Conservation (phyloP, 2,113 vertebrate species). For the Phalacrocorax aristotelis region DNA sequence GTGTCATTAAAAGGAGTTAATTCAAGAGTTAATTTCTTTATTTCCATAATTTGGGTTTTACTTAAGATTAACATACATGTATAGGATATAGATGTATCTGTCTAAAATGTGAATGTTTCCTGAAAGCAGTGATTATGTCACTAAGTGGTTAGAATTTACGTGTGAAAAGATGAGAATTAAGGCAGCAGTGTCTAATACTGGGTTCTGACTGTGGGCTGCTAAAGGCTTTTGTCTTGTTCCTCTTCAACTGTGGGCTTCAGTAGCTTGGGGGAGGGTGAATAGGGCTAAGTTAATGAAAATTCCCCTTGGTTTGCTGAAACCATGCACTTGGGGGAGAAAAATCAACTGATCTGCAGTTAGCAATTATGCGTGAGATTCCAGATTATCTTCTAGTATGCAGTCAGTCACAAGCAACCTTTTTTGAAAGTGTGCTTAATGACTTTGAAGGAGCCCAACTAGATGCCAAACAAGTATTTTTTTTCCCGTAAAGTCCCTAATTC, state of each 20-base stretch:
- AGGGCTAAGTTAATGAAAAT: neutral
- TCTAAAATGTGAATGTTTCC: neutral
- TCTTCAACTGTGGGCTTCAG: neutral
- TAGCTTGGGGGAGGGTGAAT: neutral
- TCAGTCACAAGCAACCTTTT: neutral
- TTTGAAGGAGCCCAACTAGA: neutral
- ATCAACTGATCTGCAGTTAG: neutral
- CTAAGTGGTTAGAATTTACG: neutral
- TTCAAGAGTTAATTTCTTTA: neutral
- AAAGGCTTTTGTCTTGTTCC: neutral
- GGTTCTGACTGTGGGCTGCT: neutral
- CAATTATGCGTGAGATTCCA: neutral
- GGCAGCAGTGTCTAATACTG: neutral
- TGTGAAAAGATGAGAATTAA: neutral
- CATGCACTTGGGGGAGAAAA: fast-evolving
- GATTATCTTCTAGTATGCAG: neutral
- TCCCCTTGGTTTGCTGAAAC: neutral
- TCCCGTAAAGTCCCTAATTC: neutral
- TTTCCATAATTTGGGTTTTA: neutral
- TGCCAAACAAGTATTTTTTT: neutral
- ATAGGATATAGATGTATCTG: neutral
- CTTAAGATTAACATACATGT: neutral
- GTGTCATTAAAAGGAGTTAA: neutral
- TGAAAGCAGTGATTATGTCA: neutral
- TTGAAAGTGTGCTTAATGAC: neutral